A percentile compares a stretch with the other conserved stretches of the same genome.
phyloP scores from a whole-genome alignment of 2,797 vertebrate genomes.

The Cyprinella venusta region DNA sequence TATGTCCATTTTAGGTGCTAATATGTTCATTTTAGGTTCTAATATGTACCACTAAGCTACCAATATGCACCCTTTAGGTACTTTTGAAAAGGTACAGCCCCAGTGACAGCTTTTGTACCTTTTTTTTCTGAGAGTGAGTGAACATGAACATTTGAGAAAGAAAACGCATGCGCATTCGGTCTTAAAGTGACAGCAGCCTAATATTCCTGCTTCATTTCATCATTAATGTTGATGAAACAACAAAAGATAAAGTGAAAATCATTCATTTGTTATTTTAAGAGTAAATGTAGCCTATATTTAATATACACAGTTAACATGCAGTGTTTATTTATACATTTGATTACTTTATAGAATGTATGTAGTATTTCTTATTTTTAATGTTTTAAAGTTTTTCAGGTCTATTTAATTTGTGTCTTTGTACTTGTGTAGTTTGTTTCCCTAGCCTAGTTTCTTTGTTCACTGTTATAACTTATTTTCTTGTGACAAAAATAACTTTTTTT shows the following conservation, averaged over 20 bases:
- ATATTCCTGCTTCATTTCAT: not conserved
- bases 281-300: not conserved
- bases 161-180: not conserved
- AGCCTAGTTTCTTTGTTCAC: no score
- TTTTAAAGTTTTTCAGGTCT: not conserved
- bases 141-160: not conserved
- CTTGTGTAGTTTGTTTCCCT: not conserved
- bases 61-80: no score
- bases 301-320: not conserved
- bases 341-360: not conserved
- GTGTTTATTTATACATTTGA: no score
- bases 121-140: no score
- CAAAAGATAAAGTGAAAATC: no score
- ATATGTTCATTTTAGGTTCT: no score
- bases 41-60: no score
- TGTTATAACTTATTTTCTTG: not conserved
- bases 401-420: not conserved
- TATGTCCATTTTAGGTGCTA: no score
- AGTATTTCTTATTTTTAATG: not conserved
- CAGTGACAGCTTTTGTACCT: no score
- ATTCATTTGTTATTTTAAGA: not conserved
- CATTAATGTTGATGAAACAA: not conserved
- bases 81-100: no score
- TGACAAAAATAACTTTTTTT: not conserved
- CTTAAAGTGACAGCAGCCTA: not conserved